phyloP scores from a whole-genome alignment of 2,888 invertebrate species.

The Parnassius apollo region DNA sequence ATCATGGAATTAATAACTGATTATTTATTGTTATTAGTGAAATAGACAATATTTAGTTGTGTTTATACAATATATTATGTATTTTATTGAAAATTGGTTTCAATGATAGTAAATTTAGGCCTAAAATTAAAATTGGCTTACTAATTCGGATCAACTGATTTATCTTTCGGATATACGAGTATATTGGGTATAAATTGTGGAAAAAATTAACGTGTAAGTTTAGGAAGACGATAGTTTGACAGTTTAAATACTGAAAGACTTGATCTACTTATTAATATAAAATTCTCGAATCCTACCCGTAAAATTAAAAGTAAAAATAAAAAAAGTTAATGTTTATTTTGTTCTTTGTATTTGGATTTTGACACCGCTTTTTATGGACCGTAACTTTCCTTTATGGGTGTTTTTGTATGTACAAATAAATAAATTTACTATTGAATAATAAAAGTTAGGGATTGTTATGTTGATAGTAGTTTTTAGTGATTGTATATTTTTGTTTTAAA shows the following conservation, averaged over 20 bases:
- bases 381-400: conserved; percentile 55
- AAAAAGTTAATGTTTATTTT: conserved; percentile 6
- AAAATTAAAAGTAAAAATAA: conserved; percentile 4
- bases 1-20: not conserved
- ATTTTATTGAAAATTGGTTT: not conserved
- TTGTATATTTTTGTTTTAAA: conserved; percentile 73
- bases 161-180: conserved; percentile 17
- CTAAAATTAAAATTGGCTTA: conserved; percentile 25
- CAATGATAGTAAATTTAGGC: conserved; percentile 7
- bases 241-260: not conserved
- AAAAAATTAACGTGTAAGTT: not conserved
- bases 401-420: conserved; percentile 48
- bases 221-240: not conserved
- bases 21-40: conserved; percentile 18
- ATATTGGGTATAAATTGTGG: conserved; percentile 19
- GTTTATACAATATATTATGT: not conserved
- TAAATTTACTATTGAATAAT: conserved; percentile 76
- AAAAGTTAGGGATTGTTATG: conserved; percentile 77
- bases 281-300: conserved; percentile 24
- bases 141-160: conserved; percentile 15
- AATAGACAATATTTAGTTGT: conserved; percentile 2
- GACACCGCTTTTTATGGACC: conserved; percentile 70
- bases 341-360: conserved; percentile 50
- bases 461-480: conserved; percentile 65
- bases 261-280: not conserved